A percentile compares a stretch with the other conserved stretches of the same genome.
These are phyloP conservation scores for Portevinia maculata DNA, from an alignment of 2,888 invertebrate genomes.

Conservation along the genomic window DNA sequence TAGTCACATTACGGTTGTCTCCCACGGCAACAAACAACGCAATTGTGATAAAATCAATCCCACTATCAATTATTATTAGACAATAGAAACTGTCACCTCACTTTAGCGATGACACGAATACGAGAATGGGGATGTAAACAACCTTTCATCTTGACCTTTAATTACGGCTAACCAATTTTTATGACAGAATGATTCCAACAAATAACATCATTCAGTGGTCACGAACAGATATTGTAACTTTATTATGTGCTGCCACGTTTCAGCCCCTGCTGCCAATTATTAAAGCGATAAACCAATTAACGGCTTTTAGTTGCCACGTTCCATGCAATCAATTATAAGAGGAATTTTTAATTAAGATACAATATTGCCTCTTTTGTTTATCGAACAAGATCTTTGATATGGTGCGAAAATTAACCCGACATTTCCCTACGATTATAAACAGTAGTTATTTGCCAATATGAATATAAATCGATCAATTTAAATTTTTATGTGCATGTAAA, in stretches of 20 bases:
- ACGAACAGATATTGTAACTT: slow-evolving; percentile 20
- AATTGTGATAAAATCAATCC: too few relatives aligned
- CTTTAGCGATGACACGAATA: background rate
- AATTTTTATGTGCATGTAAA: too few relatives aligned
- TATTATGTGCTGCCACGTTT: slow-evolving; percentile 3
- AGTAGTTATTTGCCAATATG: too few relatives aligned
- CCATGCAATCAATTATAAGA: slow-evolving; percentile 46
- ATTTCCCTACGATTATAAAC: too few relatives aligned
- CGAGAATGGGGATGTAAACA: background rate
- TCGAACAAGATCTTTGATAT: background rate
- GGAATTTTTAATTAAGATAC: slow-evolving; percentile 42
- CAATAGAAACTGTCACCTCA: background rate
- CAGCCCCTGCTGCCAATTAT: slow-evolving; percentile 9
- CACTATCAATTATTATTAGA: too few relatives aligned
- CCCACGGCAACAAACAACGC: too few relatives aligned
- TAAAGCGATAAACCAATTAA: slow-evolving; percentile 54
- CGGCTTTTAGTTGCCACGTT: slow-evolving; percentile 44
- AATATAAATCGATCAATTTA: too few relatives aligned
- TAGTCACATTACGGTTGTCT: too few relatives aligned
- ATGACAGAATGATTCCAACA: background rate
- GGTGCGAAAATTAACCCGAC: too few relatives aligned
- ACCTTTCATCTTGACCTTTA: slow-evolving; percentile 3
- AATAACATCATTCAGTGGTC: slow-evolving; percentile 8
- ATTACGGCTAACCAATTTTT: slow-evolving; percentile 2
- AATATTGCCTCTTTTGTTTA: slow-evolving; percentile 31